A percentile compares a stretch with the other conserved stretches of the same genome.
These are phyloP conservation scores for Masnerella sp. DNA, from an alignment of 2,888 invertebrate genomes.

Conservation along the genomic window DNA sequence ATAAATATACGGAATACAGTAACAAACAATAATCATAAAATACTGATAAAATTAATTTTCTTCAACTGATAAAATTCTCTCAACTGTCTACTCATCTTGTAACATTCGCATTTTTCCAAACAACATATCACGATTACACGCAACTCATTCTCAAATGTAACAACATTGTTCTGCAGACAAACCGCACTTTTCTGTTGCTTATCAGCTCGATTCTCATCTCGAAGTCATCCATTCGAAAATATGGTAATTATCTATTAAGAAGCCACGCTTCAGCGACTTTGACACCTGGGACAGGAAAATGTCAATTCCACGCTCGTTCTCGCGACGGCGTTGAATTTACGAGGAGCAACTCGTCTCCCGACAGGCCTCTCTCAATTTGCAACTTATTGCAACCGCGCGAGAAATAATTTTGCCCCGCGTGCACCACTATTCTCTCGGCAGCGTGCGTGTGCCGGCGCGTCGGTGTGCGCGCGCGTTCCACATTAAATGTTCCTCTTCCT, in stretches of 20 bases:
- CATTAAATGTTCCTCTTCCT: conserved; percentile 43
- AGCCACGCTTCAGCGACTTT: conserved; percentile 35
- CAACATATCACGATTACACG: no score
- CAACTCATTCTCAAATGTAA: no score
- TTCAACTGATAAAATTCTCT: no score
- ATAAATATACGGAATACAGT: no score
- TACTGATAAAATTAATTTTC: no score
- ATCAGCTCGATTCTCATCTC: no score
- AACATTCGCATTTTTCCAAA: no score
- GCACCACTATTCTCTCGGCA: conserved; percentile 32
- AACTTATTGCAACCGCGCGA: conserved; percentile 47
- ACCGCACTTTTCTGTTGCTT: no score
- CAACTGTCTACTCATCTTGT: no score
- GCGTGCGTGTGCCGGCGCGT: background rate
- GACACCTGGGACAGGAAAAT: conserved; percentile 46
- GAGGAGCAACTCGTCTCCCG: conserved; percentile 40
- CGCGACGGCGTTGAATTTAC: conserved; percentile 43
- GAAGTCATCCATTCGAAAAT: conserved; percentile 34
- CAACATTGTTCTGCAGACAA: no score
- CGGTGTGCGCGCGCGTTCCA: conserved; percentile 18
- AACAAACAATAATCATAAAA: no score
- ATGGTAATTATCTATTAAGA: conserved; percentile 52
- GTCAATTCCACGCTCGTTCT: conserved; percentile 53
- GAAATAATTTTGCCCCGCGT: conserved; percentile 44
- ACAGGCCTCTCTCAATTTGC: conserved; percentile 56